phyloP scores from a whole-genome alignment of 2,113 vertebrate species.

The Lasiurus cinereus region DNA sequence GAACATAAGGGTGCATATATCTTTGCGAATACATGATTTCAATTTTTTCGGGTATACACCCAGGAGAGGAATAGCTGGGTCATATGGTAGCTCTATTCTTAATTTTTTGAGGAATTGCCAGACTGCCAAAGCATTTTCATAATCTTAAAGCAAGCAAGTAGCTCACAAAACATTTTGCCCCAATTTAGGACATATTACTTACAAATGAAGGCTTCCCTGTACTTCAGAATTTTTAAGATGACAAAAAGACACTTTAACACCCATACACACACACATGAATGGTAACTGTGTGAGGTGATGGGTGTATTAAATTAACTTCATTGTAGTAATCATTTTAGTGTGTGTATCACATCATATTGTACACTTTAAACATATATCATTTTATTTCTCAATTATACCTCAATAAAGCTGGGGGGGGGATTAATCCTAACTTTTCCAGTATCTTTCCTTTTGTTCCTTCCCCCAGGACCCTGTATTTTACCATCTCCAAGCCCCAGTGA shows the following conservation, averaged over 20 bases:
- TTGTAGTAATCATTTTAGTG: neutral
- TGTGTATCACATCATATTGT: neutral
- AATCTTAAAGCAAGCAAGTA: constrained; percentile 24
- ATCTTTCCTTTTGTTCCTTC: neutral
- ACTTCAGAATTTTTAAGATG: constrained; percentile 49
- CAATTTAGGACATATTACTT: constrained; percentile 3
- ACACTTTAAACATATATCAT: neutral
- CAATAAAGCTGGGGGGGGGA: neutral
- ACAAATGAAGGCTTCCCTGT: neutral
- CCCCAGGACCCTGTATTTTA: neutral
- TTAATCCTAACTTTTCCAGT: neutral
- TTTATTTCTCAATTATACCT: neutral
- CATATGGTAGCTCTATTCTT: too few relatives aligned
- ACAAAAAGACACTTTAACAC: constrained; percentile 14
- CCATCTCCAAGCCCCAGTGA: neutral
- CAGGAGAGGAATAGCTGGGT: too few relatives aligned
- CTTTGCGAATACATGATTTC: too few relatives aligned
- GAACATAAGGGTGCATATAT: too few relatives aligned
- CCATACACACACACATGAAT: neutral
- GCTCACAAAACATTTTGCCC: neutral
- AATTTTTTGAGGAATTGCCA: too few relatives aligned
- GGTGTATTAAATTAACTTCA: constrained; percentile 2
- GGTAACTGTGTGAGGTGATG: neutral
- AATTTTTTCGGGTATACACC: too few relatives aligned
- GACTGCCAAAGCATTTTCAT: neutral